Percentiles rank a stretch among this genome's conserved stretches.
Evolutionary conservation across 2,888 invertebrate species (phyloP).

Genomic region (Tipula confusa): DNA sequence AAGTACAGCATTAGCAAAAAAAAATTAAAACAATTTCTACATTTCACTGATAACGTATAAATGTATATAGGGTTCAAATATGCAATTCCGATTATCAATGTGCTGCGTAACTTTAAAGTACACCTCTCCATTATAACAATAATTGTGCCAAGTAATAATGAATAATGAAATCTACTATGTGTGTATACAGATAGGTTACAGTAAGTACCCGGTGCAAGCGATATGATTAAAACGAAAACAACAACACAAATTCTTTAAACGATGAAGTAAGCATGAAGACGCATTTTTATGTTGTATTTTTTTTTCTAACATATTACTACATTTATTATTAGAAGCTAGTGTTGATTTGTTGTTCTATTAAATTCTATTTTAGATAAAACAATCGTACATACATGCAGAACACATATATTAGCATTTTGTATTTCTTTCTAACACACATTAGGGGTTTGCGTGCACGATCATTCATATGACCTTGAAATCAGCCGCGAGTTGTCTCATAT

Average conservation of each 20-base stretch:
- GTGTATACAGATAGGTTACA: neutral
- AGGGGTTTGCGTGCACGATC: neutral
- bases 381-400: too few relatives aligned
- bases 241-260: neutral
- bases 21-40: neutral
- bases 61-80: neutral
- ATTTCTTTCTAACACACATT: neutral
- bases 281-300: neutral
- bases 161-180: neutral
- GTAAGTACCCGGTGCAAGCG: neutral
- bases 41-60: neutral
- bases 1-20: neutral
- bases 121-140: neutral
- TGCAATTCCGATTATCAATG: neutral
- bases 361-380: neutral
- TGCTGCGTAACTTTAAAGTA: neutral
- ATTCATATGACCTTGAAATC: constrained; percentile 25
- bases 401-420: neutral
- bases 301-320: neutral
- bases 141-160: neutral
- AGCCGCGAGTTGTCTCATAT: neutral
- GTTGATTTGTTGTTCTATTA: neutral
- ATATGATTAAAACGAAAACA: neutral
- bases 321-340: neutral
- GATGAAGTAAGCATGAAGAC: neutral